Evolutionary conservation across 2,797 vertebrate species (phyloP).

Genomic region (Allobates femoralis): DNA sequence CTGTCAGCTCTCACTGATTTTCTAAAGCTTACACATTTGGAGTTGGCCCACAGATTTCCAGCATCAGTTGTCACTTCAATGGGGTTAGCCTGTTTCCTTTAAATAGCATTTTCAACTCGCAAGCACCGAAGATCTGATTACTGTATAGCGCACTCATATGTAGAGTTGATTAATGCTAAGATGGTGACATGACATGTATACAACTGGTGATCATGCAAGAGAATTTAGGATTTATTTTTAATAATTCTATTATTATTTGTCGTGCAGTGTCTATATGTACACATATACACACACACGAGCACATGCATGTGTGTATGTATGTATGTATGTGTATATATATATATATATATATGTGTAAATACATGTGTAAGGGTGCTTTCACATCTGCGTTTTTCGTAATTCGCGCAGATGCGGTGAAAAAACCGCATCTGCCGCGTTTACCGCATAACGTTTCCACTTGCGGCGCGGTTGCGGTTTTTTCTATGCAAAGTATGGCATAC

Average conservation of each 20-base stretch:
- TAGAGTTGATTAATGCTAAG: not conserved
- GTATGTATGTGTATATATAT: too few relatives aligned
- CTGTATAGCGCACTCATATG: not conserved
- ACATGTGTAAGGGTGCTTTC: too few relatives aligned
- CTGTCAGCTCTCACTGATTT: slow-evolving; percentile 55
- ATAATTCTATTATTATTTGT: not conserved
- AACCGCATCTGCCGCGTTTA: too few relatives aligned
- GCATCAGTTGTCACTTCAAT: slow-evolving; percentile 19
- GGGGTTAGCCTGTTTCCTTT: not conserved
- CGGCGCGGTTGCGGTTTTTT: too few relatives aligned
- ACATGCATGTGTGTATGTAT: too few relatives aligned
- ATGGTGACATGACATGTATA: not conserved
- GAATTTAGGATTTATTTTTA: not conserved
- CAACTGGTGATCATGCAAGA: not conserved
- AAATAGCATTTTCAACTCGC: slow-evolving; percentile 1
- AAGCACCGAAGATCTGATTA: not conserved
- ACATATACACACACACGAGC: not conserved
- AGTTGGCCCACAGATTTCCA: slow-evolving; percentile 32
- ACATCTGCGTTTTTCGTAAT: too few relatives aligned
- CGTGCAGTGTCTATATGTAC: not conserved
- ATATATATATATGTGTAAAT: too few relatives aligned
- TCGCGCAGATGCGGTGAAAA: too few relatives aligned
- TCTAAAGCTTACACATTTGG: slow-evolving; percentile 51
- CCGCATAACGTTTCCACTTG: too few relatives aligned
- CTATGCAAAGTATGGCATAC: too few relatives aligned